A percentile compares a stretch with the other conserved stretches of the same genome.
Conservation (phyloP, 2,797 vertebrate genomes). For the Channallabes apus region DNA sequence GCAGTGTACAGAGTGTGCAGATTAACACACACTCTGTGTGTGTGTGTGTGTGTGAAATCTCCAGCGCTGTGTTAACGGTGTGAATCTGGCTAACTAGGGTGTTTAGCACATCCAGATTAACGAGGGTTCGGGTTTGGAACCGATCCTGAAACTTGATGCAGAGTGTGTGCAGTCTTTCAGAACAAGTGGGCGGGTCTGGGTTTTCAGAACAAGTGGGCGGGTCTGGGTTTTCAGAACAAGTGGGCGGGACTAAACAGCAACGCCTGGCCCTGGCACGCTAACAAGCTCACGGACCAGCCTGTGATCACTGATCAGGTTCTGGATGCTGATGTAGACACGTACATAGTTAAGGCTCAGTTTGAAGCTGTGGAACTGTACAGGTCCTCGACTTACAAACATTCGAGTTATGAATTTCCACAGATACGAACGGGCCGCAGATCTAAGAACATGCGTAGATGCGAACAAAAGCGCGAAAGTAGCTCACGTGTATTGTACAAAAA, state of each 20-base stretch:
- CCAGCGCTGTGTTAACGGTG: neutral
- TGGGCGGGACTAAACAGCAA: neutral
- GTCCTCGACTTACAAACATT: no score
- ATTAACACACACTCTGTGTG: conserved; percentile 1
- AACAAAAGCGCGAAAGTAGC: no score
- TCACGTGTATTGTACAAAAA: no score
- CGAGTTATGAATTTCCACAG: no score
- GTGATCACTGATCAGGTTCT: neutral
- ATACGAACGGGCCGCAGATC: no score
- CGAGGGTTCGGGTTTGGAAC: neutral
- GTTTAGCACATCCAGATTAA: neutral
- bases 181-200: no score
- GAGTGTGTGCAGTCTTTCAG: neutral
- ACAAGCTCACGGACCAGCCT: neutral
- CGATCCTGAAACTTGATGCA: neutral
- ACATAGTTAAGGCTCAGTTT: no score
- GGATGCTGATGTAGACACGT: neutral
- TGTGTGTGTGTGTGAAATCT: neutral
- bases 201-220: no score
- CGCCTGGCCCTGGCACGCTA: neutral
- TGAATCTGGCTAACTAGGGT: neutral
- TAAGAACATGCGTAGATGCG: no score
- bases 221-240: neutral
- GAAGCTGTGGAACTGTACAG: neutral
- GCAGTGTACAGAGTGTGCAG: neutral